Conservation (phyloP, 2,113 vertebrate species). For the Progne subis region DNA sequence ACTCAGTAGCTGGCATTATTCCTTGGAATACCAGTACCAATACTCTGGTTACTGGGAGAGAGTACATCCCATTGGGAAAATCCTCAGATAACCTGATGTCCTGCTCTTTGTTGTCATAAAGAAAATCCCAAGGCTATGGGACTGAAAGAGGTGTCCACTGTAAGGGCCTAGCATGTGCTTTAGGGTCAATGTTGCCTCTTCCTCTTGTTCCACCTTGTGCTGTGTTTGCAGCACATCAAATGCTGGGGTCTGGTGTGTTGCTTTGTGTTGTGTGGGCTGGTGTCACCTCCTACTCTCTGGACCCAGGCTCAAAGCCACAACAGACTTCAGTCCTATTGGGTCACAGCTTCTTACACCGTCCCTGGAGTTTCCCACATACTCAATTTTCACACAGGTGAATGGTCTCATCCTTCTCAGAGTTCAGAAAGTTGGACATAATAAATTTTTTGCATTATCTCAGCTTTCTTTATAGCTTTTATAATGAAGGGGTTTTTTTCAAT, state of each 20-base stretch:
- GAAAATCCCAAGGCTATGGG: background rate
- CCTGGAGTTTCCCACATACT: background rate
- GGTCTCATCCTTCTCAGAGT: background rate
- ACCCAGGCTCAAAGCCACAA: background rate
- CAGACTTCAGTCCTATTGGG: background rate
- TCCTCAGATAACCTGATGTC: background rate
- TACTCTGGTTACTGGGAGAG: background rate
- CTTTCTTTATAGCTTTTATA: background rate
- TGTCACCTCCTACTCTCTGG: background rate
- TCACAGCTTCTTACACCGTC: rapidly evolving
- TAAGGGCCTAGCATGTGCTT: background rate
- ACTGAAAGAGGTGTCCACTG: background rate
- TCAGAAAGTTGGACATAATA: background rate
- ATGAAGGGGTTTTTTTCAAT: background rate
- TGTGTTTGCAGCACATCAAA: background rate
- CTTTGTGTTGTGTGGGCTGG: background rate
- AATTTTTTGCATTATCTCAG: background rate
- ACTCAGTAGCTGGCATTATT: slow-evolving; percentile 20
- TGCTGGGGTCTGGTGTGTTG: background rate
- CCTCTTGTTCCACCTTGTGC: background rate
- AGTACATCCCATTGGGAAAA: background rate
- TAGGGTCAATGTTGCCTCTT: background rate
- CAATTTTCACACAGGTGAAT: background rate
- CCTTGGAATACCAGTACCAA: background rate
- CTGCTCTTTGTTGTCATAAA: background rate